Base-by-base conservation (phyloP, 2,113 vertebrate genomes). In the Podocnemis expansa region DNA sequence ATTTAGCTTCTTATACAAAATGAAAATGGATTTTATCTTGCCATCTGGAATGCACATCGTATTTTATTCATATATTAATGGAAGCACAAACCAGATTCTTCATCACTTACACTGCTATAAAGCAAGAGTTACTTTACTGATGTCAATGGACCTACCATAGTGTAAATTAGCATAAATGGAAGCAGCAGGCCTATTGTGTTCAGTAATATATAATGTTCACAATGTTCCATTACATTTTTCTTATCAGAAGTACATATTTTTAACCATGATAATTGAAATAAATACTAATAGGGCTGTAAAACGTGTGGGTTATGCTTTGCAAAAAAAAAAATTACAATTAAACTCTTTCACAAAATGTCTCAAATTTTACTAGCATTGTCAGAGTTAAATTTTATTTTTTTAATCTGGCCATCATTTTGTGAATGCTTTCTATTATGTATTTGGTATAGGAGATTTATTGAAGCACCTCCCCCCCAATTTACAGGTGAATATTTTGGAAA, bases 1-100 rank as follows among this genome's bases (percentile, higher is more conserved):
- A 91, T 67, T 47, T 43, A 76, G 25, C 52, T 95, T 91, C 95
- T 96, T 91, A 94, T 93, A 90, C 1, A 19, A 58, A 34, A 79
- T 78, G 13, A 87, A 91, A 83, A 87, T 8, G 90, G 92, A 93
- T 91, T 84, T 96, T 94, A 94, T 93, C 94, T 96, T 85, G 41
- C 56, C 31, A 54, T 60, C 47, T 0, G 0, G 86, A 88, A 87
- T 0, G 21, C n/a, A 79, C 80, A 54, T 85, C 25, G 41, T 27
- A 73, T 90, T 94, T 94, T 87, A 49, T 38, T 16, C 41, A 90
- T 24, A 7, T 19, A 41, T 56, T 55, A 27, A 56, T 13, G 78
- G 88, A 82, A 49, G 55, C 55, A n/a, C n/a, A n/a, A 34, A 67
- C 75, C 84, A 52, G 27, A 29, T 6, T 84, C 76, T 94, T 49